phyloP scores from a whole-genome alignment of 2,113 vertebrate genomes.

The Chamaea fasciata region DNA sequence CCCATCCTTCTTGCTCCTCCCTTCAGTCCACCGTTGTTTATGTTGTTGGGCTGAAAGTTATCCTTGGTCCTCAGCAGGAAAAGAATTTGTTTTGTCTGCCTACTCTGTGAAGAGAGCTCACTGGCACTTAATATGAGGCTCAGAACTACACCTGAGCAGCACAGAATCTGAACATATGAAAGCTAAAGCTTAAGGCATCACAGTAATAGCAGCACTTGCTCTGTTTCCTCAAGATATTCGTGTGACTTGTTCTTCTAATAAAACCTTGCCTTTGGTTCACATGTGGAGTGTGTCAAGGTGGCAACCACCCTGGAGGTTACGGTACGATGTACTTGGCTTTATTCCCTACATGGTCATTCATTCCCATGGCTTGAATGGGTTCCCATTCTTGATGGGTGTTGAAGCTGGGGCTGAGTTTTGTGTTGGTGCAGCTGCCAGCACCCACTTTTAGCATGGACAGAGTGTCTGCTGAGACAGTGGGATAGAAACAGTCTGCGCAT shows the following conservation, averaged over 20 bases:
- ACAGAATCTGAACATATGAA: too few relatives aligned
- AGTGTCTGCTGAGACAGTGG: background rate
- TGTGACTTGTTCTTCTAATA: background rate
- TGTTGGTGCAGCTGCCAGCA: background rate
- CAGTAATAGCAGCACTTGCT: background rate
- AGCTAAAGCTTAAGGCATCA: too few relatives aligned
- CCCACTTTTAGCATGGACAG: background rate
- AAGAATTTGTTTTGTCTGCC: too few relatives aligned
- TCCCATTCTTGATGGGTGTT: background rate
- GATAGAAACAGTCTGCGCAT: rapidly evolving
- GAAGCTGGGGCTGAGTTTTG: background rate
- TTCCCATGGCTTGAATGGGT: background rate
- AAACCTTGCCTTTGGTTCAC: background rate
- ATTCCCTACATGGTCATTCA: background rate
- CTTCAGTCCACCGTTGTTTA: too few relatives aligned
- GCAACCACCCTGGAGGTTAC: background rate
- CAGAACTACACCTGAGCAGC: too few relatives aligned
- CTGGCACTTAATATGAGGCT: too few relatives aligned
- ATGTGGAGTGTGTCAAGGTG: rapidly evolving
- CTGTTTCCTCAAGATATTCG: background rate
- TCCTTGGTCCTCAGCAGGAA: too few relatives aligned
- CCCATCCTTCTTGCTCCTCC: too few relatives aligned
- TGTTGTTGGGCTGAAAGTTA: too few relatives aligned
- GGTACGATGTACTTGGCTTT: rapidly evolving
- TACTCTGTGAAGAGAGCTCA: too few relatives aligned